Evolutionary conservation across 2,113 vertebrate species (phyloP).

Genomic region (Triplophysa dalaica): DNA sequence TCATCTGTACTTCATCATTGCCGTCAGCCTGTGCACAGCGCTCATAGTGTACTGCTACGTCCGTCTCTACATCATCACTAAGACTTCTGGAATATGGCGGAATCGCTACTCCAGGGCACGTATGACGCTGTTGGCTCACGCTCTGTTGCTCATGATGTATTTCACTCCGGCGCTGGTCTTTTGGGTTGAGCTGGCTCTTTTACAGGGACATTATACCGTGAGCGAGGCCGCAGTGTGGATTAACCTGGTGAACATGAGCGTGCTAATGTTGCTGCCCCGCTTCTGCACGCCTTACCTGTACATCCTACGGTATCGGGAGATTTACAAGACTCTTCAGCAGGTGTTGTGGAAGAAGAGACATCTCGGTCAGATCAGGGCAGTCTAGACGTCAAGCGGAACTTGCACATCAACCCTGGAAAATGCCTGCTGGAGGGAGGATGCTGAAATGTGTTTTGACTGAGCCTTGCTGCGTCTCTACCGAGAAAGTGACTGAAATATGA

Average conservation of each 20-base stretch:
- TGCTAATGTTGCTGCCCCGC: conserved; percentile 75
- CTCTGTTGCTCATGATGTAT: conserved; percentile 73
- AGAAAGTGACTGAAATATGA: background rate
- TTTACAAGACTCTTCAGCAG: conserved; percentile 65
- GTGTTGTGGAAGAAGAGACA: conserved; percentile 59
- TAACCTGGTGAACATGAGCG: conserved; percentile 69
- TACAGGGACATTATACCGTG: conserved; percentile 39
- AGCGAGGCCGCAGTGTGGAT: conserved; percentile 67
- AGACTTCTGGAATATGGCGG: conserved; percentile 74
- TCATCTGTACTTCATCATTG: conserved; percentile 65
- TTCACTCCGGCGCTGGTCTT: conserved; percentile 75
- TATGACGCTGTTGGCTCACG: conserved; percentile 76
- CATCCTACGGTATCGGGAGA: conserved; percentile 74
- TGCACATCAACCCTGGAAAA: too few relatives aligned
- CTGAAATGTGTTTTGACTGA: background rate
- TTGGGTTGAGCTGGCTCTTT: conserved; percentile 67
- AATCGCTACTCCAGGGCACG: conserved; percentile 76
- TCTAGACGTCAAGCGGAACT: conserved; percentile 1
- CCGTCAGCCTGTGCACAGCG: conserved; percentile 62
- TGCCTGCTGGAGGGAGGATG: background rate
- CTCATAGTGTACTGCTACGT: conserved; percentile 78
- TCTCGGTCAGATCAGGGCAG: conserved; percentile 41
- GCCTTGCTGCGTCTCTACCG: background rate
- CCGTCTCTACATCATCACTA: conserved; percentile 76
- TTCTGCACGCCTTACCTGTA: conserved; percentile 76